Evolutionary conservation across 1,140 invertebrate species (phyloP).

Genomic region (Drosophila takahashii): DNA sequence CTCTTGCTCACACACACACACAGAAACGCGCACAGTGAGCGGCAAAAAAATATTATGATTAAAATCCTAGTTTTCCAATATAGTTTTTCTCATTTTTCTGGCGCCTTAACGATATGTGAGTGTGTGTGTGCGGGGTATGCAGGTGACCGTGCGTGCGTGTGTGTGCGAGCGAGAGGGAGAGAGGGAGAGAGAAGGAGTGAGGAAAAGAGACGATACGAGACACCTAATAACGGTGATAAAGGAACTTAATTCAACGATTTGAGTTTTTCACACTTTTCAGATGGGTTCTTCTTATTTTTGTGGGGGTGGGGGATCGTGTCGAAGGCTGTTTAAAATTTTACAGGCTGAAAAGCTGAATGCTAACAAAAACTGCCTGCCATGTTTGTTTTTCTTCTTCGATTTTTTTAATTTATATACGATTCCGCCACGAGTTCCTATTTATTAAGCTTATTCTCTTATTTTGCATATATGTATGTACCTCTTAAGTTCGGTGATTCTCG

Average conservation of each 20-base stretch:
- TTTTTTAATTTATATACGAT: not conserved
- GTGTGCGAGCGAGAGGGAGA: constrained; percentile 7
- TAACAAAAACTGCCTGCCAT: constrained; percentile 14
- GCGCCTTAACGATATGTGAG: constrained; percentile 36
- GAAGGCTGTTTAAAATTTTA: constrained; percentile 1
- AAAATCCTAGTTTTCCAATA: constrained; percentile 1
- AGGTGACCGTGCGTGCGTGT: constrained; percentile 4
- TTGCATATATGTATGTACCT: constrained; percentile 7
- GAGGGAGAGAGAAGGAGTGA: constrained; percentile 1
- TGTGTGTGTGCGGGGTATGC: constrained; percentile 10
- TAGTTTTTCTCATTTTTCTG: not conserved
- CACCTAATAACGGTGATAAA: constrained; percentile 3
- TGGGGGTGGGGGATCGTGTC: not conserved
- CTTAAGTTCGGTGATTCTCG: constrained; percentile 25
- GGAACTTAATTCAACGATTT: constrained; percentile 21
- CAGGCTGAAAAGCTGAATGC: constrained; percentile 10
- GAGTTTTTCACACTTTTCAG: constrained; percentile 1
- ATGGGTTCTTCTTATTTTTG: not conserved
- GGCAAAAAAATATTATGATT: constrained; percentile 11
- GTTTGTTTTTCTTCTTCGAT: not conserved
- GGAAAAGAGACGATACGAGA: not conserved
- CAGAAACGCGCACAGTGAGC: constrained; percentile 1
- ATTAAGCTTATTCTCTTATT: constrained; percentile 26
- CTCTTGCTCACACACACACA: constrained; percentile 8
- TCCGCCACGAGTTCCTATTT: constrained; percentile 8